Evolutionary conservation across 2,888 invertebrate species (phyloP).

Genomic region (Andrena fulva): DNA sequence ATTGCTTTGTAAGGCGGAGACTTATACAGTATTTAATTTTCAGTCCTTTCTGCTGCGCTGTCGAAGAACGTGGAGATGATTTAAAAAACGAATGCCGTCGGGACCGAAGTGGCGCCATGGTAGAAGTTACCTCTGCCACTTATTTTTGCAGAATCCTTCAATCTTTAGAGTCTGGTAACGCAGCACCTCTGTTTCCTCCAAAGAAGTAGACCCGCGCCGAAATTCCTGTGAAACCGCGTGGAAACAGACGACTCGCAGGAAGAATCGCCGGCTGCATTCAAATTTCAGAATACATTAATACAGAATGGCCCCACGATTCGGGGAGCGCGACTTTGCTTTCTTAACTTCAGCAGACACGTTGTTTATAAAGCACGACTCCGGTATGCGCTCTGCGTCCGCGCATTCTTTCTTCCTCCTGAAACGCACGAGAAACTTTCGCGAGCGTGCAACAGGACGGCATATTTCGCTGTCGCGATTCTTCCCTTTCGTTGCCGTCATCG

Average conservation of each 20-base stretch:
- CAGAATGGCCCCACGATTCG: constrained; percentile 8
- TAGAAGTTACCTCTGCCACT: too few species aligned
- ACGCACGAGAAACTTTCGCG: background rate
- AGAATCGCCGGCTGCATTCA: constrained; percentile 20
- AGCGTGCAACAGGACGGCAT: constrained; percentile 32
- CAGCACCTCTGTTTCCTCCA: too few species aligned
- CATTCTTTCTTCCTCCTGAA: constrained; percentile 11
- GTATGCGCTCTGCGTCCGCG: constrained; percentile 21
- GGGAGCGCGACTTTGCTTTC: background rate
- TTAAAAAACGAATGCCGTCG: too few species aligned
- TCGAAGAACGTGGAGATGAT: too few species aligned
- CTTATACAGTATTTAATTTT: too few species aligned
- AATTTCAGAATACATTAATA: constrained; percentile 50
- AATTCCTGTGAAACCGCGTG: background rate
- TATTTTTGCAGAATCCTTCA: too few species aligned
- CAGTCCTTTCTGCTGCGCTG: too few species aligned
- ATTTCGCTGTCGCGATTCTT: constrained; percentile 21
- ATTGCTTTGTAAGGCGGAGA: too few species aligned
- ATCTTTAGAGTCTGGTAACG: too few species aligned
- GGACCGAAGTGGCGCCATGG: too few species aligned
- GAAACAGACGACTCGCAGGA: background rate
- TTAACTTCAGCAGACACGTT: background rate
- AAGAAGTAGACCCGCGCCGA: background rate
- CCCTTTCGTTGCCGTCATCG: background rate
- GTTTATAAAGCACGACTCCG: constrained; percentile 13